Base-by-base conservation (phyloP, 2,113 vertebrate species). In the Typhlomys cinereus region DNA sequence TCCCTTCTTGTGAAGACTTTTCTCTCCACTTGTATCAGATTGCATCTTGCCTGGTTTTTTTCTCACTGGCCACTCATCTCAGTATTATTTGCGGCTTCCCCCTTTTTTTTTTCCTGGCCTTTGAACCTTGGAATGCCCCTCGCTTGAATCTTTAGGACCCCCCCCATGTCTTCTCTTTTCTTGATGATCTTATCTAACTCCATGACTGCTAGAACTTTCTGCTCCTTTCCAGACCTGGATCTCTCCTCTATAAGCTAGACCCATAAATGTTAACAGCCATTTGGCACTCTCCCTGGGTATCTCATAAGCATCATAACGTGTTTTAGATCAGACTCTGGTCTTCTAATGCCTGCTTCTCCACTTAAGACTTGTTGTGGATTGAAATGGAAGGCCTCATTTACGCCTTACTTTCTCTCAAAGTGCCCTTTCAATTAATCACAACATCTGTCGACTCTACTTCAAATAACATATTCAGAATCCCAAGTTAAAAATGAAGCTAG, bases 1-100 rank as follows among this genome's bases (percentile, higher is more conserved):
- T 91, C 75, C n/a, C 85, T 88, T 57, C 82, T 41, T 62, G 66
- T 50, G 59, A 88, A 50, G n/a, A 52, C 52, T 81, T 71, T 50
- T 41, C 57, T 67, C 1, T 4, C 66, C 74, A 29, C 41, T 82
- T 46, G 11, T 14, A 27, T 41, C 59, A n/a, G 21, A 67, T 84
- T 71, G 34, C 13, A 2, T 17, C 71, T 36, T 79, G 67, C 54
- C 62, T 46, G 23, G n/a, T 20, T 50, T 88, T 91, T 82, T 41
- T 41, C 74, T 88, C 29, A 61, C 41, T 59, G 57, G 62, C 64
- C 21, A 64, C 41, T 83, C 31, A 13, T 48, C 59, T 89, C 81
- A 73, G 21, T 82, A 44, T 71, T 14, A 76, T 44, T 39, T 89
- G 50, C 64, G 70, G 57, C 36, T 79, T 87, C 82, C 39, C 73